phyloP scores from a whole-genome alignment of 2,888 invertebrate species.

The Pachydiplax longipennis region DNA sequence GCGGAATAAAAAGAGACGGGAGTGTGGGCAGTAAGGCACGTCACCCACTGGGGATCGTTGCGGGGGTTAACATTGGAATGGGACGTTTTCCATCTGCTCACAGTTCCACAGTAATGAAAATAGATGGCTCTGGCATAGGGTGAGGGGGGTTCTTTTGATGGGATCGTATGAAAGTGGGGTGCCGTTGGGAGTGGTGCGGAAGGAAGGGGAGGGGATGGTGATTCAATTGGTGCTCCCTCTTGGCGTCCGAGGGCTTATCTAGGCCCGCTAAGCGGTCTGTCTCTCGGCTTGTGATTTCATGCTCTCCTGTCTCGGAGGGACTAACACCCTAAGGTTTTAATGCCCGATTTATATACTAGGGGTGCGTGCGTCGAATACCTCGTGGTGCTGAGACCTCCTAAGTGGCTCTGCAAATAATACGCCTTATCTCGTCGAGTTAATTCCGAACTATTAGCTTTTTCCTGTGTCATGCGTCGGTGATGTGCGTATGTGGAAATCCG shows the following conservation, averaged over 20 bases:
- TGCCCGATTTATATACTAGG: not conserved
- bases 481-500: too few species aligned
- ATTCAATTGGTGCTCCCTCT: not conserved
- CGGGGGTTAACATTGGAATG: not conserved
- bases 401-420: not conserved
- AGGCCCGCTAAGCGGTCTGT: too few species aligned
- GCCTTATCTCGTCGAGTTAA: not conserved
- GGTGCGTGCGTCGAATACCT: not conserved
- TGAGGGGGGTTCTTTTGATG: not conserved
- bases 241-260: not conserved
- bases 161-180: not conserved
- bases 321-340: not conserved
- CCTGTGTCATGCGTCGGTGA: too few species aligned
- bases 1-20: not conserved
- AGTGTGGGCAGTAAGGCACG: not conserved
- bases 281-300: not conserved
- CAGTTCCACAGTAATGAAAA: constrained; percentile 30
- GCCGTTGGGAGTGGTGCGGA: not conserved
- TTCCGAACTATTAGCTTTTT: not conserved
- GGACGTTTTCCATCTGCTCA: constrained; percentile 40
- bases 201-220: not conserved
- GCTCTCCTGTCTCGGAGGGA: not conserved
- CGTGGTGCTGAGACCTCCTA: not conserved
- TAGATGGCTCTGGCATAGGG: constrained; percentile 18
- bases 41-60: not conserved